Percentiles rank a stretch among this genome's conserved stretches.
These are phyloP conservation scores for Meriones unguiculatus DNA, from an alignment of 2,113 vertebrate genomes.

Conservation along the genomic window DNA sequence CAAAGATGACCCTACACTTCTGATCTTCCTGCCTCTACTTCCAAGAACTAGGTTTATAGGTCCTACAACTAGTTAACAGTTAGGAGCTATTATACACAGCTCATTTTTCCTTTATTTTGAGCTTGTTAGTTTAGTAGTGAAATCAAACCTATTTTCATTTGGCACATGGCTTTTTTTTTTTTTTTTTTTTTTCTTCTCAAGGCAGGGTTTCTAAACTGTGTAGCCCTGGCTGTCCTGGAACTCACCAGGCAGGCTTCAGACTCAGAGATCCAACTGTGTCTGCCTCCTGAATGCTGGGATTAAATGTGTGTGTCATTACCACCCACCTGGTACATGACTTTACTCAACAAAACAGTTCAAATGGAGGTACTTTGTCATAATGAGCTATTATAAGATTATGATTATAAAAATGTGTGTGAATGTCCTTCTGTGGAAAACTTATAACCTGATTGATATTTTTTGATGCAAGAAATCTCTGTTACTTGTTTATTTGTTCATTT, in stretches of 20 bases:
- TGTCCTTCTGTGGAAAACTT: not conserved
- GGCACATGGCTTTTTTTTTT: not conserved
- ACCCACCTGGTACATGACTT: not conserved
- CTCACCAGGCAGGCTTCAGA: not conserved
- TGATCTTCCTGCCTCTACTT: not conserved
- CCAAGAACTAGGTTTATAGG: not conserved
- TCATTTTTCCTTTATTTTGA: conserved; percentile 58
- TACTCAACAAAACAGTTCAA: conserved; percentile 35
- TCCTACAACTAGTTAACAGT: not conserved
- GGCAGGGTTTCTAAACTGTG: not conserved
- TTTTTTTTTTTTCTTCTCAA: not conserved
- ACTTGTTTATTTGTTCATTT: conserved; percentile 55
- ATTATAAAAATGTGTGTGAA: not conserved
- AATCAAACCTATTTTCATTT: conserved; percentile 48
- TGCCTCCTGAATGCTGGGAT: not conserved
- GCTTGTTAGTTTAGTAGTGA: conserved; percentile 43
- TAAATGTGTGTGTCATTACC: not conserved
- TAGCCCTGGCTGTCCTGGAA: not conserved
- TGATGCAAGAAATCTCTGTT: conserved; percentile 37
- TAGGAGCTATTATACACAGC: conserved; percentile 5
- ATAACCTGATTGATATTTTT: conserved; percentile 27
- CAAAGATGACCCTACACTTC: not conserved
- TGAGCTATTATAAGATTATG: not conserved
- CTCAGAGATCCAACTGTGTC: not conserved
- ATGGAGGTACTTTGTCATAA: not conserved